These are phyloP conservation scores for Caenorhabditis sp. DNA, from an alignment of 2,888 invertebrate species.

Conservation along the genomic window DNA sequence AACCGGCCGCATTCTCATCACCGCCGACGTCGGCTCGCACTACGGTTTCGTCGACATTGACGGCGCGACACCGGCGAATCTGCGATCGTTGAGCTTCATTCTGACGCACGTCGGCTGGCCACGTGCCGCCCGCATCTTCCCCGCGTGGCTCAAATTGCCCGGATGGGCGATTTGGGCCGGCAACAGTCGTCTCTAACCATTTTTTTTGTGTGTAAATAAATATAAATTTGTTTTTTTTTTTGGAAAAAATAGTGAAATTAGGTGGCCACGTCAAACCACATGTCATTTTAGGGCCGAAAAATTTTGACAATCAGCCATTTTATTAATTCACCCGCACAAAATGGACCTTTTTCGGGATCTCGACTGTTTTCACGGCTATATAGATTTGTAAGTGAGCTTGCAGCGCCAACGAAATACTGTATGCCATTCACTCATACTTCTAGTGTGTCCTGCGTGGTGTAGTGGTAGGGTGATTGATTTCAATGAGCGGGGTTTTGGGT, in stretches of 20 bases:
- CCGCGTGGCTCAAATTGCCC: constrained; percentile 51
- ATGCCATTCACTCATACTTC: too few species aligned
- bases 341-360: background rate
- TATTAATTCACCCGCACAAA: too few species aligned
- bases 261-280: too few species aligned
- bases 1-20: constrained; percentile 69
- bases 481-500: too few species aligned
- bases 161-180: constrained; percentile 54
- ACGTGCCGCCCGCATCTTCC: constrained; percentile 45
- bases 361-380: constrained; percentile 3
- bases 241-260: too few species aligned
- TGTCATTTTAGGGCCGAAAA: too few species aligned
- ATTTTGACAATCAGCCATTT: too few species aligned
- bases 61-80: constrained; percentile 62
- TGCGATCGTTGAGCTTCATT: constrained; percentile 46
- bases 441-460: too few species aligned
- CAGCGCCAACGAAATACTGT: background rate
- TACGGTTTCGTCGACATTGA: constrained; percentile 72
- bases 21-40: constrained; percentile 70
- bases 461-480: too few species aligned
- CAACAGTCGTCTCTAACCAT: constrained; percentile 27
- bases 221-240: too few species aligned
- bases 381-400: background rate
- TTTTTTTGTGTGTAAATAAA: too few species aligned
- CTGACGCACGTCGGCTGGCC: constrained; percentile 45